Base-by-base conservation (phyloP, 2,797 vertebrate genomes). In the Lacerta bilineata region DNA sequence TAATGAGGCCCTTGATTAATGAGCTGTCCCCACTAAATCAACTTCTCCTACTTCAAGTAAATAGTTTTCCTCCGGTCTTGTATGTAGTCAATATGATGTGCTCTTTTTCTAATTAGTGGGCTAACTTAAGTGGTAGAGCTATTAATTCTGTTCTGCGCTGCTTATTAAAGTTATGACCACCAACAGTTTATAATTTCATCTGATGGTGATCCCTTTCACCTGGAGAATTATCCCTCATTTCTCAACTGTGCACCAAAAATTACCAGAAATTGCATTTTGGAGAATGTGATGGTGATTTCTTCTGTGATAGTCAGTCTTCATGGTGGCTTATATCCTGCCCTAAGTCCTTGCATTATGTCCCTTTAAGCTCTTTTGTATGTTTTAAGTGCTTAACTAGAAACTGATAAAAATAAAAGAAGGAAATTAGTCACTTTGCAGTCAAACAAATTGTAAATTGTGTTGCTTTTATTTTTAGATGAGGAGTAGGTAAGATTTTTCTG, bases 101-200 rank as follows among this genome's bases (percentile, higher is more conserved):
- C 13, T 10, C 29, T 15, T 36, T 25, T 36, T 78, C 33, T 72
- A 87, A 59, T 59, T 10, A 85, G 87, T 61, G 1, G 10, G 25
- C 74, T 88, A 72, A 23, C 80, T 46, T 77, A 77, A 78, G 69
- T 90, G 55, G n/a, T 82, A 20, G 66, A 89, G n/a, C 25, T 88
- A 75, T 27, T 90, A 55, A 84, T 68, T 46, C 0, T 0, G 64
- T 23, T 29, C 71, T 74, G 59, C 5, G 83, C 36, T 72, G 87
- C 41, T 77, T 86, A 72, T 11, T 20, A 3, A 59, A 91, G 11
- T 78, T 91, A 83, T 69, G 9, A 83, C 64, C 88, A 89, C n/a
- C 76, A 79, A 29, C 77, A 80, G 61, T 59, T 80, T 91, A 83
- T 72, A 75, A 80, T 61, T 90, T 50, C 76, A 9, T 74, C 64